Evolutionary conservation across 1,140 invertebrate genomes (phyloP), one percentile per base, ranked within the genome.

Genomic region (Chrysomallon squamiferum): DNA sequence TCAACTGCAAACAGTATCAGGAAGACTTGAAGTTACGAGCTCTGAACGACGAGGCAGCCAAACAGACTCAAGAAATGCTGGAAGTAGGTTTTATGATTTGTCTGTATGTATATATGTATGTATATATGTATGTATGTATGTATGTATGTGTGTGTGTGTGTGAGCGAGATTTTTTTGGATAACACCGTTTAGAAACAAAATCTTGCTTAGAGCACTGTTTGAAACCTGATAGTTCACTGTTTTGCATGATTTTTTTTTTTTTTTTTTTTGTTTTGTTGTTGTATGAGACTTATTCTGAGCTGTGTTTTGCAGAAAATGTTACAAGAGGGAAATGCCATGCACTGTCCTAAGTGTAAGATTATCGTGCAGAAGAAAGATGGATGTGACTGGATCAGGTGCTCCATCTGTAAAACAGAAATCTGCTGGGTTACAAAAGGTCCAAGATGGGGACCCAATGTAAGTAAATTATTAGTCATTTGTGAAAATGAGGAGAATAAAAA

Each of bases 381-480:
- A 27, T 97, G 95, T 88, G 95, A 97, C 85, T 96, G 95, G 95
- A 86, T 97, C 32, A 89, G 92, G 54, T 97, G 95, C 84, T 92
- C 93, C 0, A 93, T 95, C 85, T 97, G 95, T 83, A 93, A 94
- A 85, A 95, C 93, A 18, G 95, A 97, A 86, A 95, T 97, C 47
- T 97, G 95, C 81, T 97, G 95, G 95, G 93, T 95, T 6, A 96
- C 94, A 0, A 90, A 91, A 80, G 92, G 93, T 32, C 90, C 92
- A 2, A 88, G 95, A 69, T 96, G 94, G 95, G 95, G 95, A 1
- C 92, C 93, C 7, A 88, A 83, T 49, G 91, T 84, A 68, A 71
- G 75, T 54, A 15, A n/a, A n/a, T n/a, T n/a, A n/a, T n/a, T n/a
- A n/a, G n/a, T n/a, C n/a, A 0, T n/a, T n/a, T n/a, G n/a, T n/a